Conservation (phyloP, 2,888 invertebrate genomes). For the Synergus laeviventris region DNA sequence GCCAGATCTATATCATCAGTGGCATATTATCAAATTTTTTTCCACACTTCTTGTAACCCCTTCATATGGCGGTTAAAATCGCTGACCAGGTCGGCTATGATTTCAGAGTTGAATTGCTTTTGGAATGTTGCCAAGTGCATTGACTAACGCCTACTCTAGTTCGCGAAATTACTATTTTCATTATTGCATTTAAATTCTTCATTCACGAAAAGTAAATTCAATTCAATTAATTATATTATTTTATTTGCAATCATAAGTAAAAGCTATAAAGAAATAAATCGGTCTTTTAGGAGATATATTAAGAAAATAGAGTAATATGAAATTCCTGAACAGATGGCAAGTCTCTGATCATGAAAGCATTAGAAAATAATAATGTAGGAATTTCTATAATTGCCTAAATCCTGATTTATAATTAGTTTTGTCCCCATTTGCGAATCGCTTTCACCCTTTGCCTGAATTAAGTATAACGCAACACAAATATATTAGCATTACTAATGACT, state of each 20-base stretch:
- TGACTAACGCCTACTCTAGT: neutral
- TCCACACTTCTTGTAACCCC: neutral
- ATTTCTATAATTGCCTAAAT: neutral
- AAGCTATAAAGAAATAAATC: too few species aligned
- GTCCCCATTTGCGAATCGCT: constrained; percentile 2
- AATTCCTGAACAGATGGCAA: neutral
- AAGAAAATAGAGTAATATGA: neutral
- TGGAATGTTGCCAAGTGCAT: neutral
- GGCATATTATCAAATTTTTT: neutral
- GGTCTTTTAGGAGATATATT: neutral
- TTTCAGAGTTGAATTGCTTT: neutral
- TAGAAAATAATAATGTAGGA: neutral
- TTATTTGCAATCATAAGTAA: too few species aligned
- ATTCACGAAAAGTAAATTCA: too few species aligned
- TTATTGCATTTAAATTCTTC: neutral
- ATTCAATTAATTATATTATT: too few species aligned
- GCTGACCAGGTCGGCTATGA: neutral
- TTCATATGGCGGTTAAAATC: neutral
- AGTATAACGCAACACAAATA: neutral
- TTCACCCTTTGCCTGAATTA: neutral
- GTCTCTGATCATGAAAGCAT: neutral
- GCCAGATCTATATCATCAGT: neutral
- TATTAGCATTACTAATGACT: neutral
- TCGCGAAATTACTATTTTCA: neutral
- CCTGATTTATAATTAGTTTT: neutral